phyloP scores from a whole-genome alignment of 2,113 vertebrate genomes.

The Scatophagus argus region DNA sequence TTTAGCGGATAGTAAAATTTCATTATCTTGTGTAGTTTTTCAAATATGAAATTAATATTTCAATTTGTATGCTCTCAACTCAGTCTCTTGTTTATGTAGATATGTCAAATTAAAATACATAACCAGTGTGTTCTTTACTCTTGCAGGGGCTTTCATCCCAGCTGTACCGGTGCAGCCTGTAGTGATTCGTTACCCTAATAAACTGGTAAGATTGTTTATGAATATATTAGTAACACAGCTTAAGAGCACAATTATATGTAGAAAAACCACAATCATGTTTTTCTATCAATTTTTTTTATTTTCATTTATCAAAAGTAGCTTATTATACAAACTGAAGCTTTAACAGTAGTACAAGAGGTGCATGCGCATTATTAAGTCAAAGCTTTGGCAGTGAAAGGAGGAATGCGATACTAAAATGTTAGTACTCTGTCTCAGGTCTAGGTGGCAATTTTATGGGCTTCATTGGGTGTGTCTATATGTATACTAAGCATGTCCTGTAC shows the following conservation, averaged over 20 bases:
- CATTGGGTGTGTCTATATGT: not conserved
- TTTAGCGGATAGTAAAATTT: not conserved
- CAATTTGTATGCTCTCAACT: not conserved
- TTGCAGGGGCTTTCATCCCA: constrained; percentile 94
- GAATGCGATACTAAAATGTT: not conserved
- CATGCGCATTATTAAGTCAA: not conserved
- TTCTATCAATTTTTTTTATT: not conserved
- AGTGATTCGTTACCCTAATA: constrained; percentile 94
- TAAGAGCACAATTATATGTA: not conserved
- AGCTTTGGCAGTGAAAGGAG: not conserved
- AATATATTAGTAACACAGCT: not conserved
- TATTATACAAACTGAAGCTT: not conserved
- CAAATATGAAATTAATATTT: not conserved
- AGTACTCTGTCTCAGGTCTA: not conserved
- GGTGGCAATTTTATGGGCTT: not conserved
- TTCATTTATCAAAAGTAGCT: not conserved
- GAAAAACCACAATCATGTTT: not conserved
- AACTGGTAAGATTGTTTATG: constrained; percentile 85
- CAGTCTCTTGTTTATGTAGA: not conserved
- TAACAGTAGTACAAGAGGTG: not conserved
- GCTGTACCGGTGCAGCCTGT: constrained; percentile 97
- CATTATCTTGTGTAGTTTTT: not conserved
- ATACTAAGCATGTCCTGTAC: constrained; percentile 4
- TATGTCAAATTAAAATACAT: not conserved
- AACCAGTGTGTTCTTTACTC: constrained; percentile 2